Evolutionary conservation across 2,888 invertebrate genomes (phyloP), one percentile per base, ranked within the genome.

Genomic region (Leptinotarsa peninsularis): DNA sequence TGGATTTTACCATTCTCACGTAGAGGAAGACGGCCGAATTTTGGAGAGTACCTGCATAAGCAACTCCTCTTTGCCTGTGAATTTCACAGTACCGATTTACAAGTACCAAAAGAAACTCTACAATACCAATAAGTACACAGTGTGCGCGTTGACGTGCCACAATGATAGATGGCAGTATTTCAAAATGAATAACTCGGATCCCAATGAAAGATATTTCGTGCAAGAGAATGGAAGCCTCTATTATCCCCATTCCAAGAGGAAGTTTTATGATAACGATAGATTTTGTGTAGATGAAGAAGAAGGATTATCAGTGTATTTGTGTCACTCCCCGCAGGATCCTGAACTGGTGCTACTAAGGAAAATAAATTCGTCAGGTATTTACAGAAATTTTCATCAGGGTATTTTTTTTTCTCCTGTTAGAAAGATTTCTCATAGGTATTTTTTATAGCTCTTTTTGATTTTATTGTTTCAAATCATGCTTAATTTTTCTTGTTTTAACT

Each of bases 191-290:
- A 75, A 76, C 1, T 66, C 52, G 4, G 67, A 79, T 68, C 74
- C 77, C 1, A 63, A 67, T 14, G 82, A 84, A 58, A 76, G 67
- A 43, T 83, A 78, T 80, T 84, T 78, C 67, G 50, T 83, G 15
- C 85, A 85, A 76, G 79, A 78, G 69, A 80, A 82, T 69, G 84
- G 85, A 15, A 54, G 63, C 10, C 67, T 85, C 14, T 83, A 80
- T 75, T 76, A 80, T 50, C 82, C 82, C 0, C n/a, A 49, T 23
- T 76, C 76, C 14, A 72, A 66, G 1, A 72, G 66, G 21, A 77
- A 68, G 52, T 76, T 80, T 21, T 82, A 79, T 67, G 23, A 56
- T 27, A 81, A 79, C 52, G 76, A 74, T n/a, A 75, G 78, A 33
- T 83, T 79, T 66, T 83, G 82, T 23, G 78, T 83, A 1, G 82